Evolutionary conservation across 2,888 invertebrate species (phyloP).

Genomic region (Phasia obesa): DNA sequence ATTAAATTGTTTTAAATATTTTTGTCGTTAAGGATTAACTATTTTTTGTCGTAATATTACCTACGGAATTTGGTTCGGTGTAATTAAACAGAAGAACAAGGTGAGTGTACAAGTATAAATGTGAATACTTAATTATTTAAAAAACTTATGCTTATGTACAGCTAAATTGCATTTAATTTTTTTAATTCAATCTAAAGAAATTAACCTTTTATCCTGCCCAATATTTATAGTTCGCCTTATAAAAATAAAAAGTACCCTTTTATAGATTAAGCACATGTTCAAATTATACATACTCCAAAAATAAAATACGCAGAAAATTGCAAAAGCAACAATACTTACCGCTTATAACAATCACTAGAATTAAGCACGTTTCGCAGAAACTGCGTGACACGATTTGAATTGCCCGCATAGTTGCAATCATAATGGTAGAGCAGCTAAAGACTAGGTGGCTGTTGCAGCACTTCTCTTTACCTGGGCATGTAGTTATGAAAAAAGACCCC

Average conservation of each 20-base stretch:
- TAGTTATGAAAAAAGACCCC: constrained; percentile 26
- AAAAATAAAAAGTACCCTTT: background rate
- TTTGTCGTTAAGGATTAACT: too few relatives aligned
- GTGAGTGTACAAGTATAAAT: too few relatives aligned
- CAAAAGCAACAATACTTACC: constrained; percentile 75
- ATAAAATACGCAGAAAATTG: constrained; percentile 6
- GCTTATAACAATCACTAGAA: constrained; percentile 77
- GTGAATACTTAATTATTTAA: too few relatives aligned
- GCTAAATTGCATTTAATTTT: too few relatives aligned
- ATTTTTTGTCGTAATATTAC: too few relatives aligned
- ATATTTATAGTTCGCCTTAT: background rate
- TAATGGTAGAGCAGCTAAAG: constrained; percentile 10
- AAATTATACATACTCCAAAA: background rate
- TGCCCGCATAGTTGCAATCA: constrained; percentile 69
- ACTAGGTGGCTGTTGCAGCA: constrained; percentile 22
- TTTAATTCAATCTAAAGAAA: background rate
- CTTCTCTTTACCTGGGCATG: constrained; percentile 34
- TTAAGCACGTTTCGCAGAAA: constrained; percentile 75
- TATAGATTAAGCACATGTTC: background rate
- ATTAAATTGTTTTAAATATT: too few relatives aligned
- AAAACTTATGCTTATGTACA: too few relatives aligned
- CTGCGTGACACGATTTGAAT: constrained; percentile 62
- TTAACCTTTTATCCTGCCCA: background rate
- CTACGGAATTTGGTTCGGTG: too few relatives aligned
- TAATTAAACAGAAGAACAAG: too few relatives aligned